Percentiles rank a stretch among this genome's conserved stretches.
Evolutionary conservation across 2,888 invertebrate genomes (phyloP).

Genomic region (Amiota communis): DNA sequence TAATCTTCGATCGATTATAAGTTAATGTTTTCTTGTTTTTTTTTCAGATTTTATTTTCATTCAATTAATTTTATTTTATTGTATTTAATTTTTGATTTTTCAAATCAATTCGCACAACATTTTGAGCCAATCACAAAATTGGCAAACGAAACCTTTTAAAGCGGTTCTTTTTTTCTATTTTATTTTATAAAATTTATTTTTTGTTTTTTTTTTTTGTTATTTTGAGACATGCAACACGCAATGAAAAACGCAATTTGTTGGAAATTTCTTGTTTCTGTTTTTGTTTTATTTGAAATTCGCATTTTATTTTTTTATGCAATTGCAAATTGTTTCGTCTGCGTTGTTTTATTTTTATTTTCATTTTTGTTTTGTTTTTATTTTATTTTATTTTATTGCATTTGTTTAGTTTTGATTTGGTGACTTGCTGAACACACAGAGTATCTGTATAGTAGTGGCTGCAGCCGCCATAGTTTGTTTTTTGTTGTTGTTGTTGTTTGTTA

Average conservation of each 20-base stretch:
- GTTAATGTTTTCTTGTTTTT: too few relatives aligned
- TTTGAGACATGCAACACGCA: conserved; percentile 44
- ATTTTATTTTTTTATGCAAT: neutral
- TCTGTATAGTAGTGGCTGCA: neutral
- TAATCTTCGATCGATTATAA: neutral
- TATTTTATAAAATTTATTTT: conserved; percentile 31
- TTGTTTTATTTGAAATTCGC: conserved; percentile 7
- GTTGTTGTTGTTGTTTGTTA: neutral
- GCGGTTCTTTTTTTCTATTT: conserved; percentile 38
- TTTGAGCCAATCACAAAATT: conserved; percentile 64
- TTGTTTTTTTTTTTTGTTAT: conserved; percentile 54
- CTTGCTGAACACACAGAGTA: neutral
- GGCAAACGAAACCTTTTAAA: conserved; percentile 48
- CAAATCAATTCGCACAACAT: conserved; percentile 7
- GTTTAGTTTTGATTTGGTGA: conserved; percentile 25
- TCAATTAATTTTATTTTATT: conserved; percentile 17
- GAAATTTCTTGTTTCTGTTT: conserved; percentile 50
- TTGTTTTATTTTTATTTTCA: neutral
- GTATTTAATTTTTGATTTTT: conserved; percentile 16
- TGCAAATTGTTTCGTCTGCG: conserved; percentile 18
- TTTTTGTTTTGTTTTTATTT: conserved; percentile 17
- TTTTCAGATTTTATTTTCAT: neutral
- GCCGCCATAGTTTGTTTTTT: neutral
- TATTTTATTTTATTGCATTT: conserved; percentile 22
- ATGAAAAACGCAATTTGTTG: conserved; percentile 63